Conservation (phyloP, 35 echinoderm and acorn worm species). For the Ptychodera flava region DNA sequence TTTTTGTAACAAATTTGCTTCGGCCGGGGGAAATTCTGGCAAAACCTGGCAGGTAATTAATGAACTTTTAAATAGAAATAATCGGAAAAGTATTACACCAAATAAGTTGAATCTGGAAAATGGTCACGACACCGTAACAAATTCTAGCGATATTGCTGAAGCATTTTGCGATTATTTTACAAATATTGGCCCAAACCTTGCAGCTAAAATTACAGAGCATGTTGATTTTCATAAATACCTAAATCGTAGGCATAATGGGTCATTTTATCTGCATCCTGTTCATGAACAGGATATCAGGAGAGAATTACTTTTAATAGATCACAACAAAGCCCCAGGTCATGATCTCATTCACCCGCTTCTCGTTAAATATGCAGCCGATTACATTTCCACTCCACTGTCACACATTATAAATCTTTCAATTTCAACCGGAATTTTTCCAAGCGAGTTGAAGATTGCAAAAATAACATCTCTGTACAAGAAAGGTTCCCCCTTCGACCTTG, state of each 20-base stretch:
- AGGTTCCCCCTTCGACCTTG: neutral
- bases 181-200: conserved; percentile 13
- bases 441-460: conserved; percentile 29
- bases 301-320: neutral
- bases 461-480: conserved; percentile 33
- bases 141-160: neutral
- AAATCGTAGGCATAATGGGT: neutral
- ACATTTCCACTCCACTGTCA: conserved; percentile 15
- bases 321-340: conserved; percentile 17
- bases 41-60: neutral
- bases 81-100: neutral
- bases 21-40: neutral
- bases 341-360: conserved; percentile 18
- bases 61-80: neutral
- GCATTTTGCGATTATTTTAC: conserved; percentile 11
- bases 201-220: neutral
- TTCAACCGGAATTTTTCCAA: conserved; percentile 17
- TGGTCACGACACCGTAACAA: neutral
- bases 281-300: conserved; percentile 6
- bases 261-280: conserved; percentile 25
- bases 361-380: conserved; percentile 8
- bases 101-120: neutral
- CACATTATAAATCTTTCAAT: conserved; percentile 36
- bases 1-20: neutral
- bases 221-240: conserved; percentile 2